Evolutionary conservation across 2,113 vertebrate genomes (phyloP).

Genomic region (Holacanthus passer): DNA sequence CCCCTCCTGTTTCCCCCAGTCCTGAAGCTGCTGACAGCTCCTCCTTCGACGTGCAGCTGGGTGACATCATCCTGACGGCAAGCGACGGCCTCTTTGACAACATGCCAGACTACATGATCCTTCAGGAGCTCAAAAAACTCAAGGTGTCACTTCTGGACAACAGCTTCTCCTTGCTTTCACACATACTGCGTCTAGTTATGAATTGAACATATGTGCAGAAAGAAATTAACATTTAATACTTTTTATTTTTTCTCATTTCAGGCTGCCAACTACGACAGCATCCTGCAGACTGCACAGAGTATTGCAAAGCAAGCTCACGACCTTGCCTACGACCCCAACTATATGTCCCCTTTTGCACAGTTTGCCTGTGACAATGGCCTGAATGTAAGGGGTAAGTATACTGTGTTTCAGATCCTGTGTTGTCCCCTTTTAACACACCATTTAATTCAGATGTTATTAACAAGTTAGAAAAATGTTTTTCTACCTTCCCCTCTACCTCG

Average conservation of each 20-base stretch:
- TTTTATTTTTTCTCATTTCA: constrained; percentile 64
- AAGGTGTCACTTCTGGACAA: constrained; percentile 84
- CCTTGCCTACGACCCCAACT: constrained; percentile 98
- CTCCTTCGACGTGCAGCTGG: constrained; percentile 97
- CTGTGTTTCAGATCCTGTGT: not conserved
- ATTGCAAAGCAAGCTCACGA: constrained; percentile 98
- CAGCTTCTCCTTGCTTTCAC: not conserved
- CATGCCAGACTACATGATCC: constrained; percentile 99
- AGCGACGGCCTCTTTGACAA: constrained; percentile 99
- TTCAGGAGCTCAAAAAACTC: constrained; percentile 97
- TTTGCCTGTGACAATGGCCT: constrained; percentile 98
- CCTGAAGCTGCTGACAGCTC: constrained; percentile 96
- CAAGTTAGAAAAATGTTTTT: too few species aligned
- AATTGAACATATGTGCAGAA: not conserved
- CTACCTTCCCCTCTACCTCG: too few species aligned
- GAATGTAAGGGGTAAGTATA: constrained; percentile 95
- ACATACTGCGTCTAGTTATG: not conserved
- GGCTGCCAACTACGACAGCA: constrained; percentile 97
- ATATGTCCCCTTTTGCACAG: constrained; percentile 99
- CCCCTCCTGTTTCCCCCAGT: constrained; percentile 79
- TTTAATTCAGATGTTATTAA: not conserved
- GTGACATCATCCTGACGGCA: constrained; percentile 97
- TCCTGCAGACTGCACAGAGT: constrained; percentile 96
- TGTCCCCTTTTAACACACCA: not conserved
- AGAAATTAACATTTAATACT: not conserved